A percentile compares a stretch with the other conserved stretches of the same genome.
Conservation (phyloP, 2,888 invertebrate species). For the Melinaea menophilus region DNA sequence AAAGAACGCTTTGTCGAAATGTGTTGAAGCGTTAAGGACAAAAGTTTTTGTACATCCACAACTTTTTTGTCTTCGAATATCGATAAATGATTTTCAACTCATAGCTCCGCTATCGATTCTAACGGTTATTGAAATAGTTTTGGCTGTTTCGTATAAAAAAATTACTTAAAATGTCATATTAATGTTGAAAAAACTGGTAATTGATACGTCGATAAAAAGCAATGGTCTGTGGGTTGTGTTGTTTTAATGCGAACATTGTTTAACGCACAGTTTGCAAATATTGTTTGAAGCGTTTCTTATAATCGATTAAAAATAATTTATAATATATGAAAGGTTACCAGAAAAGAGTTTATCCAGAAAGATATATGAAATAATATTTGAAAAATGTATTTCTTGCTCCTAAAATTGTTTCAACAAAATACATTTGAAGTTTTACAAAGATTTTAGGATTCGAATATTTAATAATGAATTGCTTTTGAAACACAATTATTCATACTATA, state of each 20-base stretch:
- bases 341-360: slow-evolving; percentile 9
- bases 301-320: slow-evolving; percentile 6
- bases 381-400: slow-evolving; percentile 19
- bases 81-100: background rate
- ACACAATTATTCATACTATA: too few species aligned
- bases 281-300: too few species aligned
- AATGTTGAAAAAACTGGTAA: too few species aligned
- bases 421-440: slow-evolving; percentile 3
- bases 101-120: background rate
- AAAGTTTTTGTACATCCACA: background rate
- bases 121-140: background rate
- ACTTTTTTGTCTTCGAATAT: background rate
- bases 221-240: background rate
- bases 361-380: slow-evolving; percentile 20
- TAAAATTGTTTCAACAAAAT: slow-evolving; percentile 14
- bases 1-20: background rate
- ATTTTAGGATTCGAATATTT: background rate
- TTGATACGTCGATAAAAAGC: too few species aligned
- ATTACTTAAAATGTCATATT: too few species aligned
- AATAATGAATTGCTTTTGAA: too few species aligned
- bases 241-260: background rate
- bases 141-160: background rate
- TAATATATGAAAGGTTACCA: slow-evolving; percentile 6
- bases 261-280: background rate
- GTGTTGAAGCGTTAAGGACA: background rate